phyloP scores from a whole-genome alignment of 2,888 invertebrate species.

The Trichacis sp. region DNA sequence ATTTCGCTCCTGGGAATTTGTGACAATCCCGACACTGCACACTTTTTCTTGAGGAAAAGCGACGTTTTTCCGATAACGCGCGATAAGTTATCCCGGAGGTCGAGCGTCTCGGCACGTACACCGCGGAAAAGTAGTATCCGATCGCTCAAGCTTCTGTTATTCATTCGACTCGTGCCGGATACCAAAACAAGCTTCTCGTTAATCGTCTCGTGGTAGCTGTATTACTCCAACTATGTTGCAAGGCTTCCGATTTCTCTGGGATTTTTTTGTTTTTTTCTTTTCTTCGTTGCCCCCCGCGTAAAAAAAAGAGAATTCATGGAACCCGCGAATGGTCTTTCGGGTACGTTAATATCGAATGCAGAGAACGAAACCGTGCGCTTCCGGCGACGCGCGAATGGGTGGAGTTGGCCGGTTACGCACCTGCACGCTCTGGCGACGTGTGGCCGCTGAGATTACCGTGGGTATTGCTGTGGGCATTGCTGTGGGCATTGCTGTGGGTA shows the following conservation, averaged over 20 bases:
- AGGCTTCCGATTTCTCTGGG: not conserved
- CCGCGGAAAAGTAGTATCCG: constrained; percentile 45
- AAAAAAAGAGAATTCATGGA: constrained; percentile 35
- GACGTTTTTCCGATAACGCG: constrained; percentile 5
- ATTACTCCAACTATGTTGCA: constrained; percentile 32
- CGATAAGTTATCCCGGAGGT: constrained; percentile 28
- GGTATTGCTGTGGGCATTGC: constrained; percentile 62
- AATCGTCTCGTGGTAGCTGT: constrained; percentile 57
- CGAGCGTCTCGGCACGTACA: constrained; percentile 42
- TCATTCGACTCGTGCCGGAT: constrained; percentile 56
- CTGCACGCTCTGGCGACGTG: constrained; percentile 31
- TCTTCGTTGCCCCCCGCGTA: no score
- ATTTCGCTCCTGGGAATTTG: no score
- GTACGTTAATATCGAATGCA: constrained; percentile 62
- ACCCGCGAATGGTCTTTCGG: constrained; percentile 28
- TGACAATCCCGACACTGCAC: not conserved
- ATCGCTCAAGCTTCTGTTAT: constrained; percentile 55
- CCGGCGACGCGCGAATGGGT: constrained; percentile 60
- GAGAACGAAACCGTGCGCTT: constrained; percentile 60
- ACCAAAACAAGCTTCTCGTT: constrained; percentile 55
- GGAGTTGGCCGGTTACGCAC: constrained; percentile 55
- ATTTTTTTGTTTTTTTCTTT: no score
- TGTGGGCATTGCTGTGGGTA: constrained; percentile 58
- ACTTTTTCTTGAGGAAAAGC: not conserved
- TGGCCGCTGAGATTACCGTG: constrained; percentile 54